phyloP scores from a whole-genome alignment of 2,888 invertebrate species.

The Diarsia dahlii region DNA sequence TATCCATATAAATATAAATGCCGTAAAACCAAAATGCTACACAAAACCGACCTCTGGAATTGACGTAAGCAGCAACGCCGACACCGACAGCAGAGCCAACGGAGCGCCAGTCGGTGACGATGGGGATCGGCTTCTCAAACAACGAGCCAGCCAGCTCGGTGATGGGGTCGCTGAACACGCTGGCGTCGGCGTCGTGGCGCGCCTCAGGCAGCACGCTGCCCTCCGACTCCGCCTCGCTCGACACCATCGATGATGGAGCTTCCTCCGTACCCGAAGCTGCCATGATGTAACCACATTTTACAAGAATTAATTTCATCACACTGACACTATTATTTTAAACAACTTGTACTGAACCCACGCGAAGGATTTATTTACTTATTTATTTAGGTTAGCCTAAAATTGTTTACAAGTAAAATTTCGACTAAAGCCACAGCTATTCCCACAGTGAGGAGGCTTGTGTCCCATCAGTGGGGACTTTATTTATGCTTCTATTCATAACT shows the following conservation, averaged over 20 bases:
- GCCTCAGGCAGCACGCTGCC: constrained; percentile 83
- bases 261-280: constrained; percentile 82
- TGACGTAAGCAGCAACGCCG: constrained; percentile 69
- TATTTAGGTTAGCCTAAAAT: too few species aligned
- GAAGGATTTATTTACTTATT: too few species aligned
- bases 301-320: constrained; percentile 29
- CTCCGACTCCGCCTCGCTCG: constrained; percentile 87
- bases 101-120: constrained; percentile 78
- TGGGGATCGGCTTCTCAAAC: constrained; percentile 72
- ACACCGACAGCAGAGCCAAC: constrained; percentile 70
- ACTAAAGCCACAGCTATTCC: background rate
- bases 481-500: background rate
- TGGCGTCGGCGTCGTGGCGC: constrained; percentile 74
- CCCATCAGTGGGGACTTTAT: background rate
- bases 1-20: too few species aligned
- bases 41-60: constrained; percentile 80
- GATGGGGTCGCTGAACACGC: constrained; percentile 65
- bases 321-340: background rate
- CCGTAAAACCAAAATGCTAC: background rate
- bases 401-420: background rate
- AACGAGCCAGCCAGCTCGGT: constrained; percentile 65
- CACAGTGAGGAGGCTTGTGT: background rate
- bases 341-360: background rate
- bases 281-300: constrained; percentile 35
- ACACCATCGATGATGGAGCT: constrained; percentile 88